Base-by-base conservation (phyloP, 2,113 vertebrate genomes). In the Stigmatopora argus region DNA sequence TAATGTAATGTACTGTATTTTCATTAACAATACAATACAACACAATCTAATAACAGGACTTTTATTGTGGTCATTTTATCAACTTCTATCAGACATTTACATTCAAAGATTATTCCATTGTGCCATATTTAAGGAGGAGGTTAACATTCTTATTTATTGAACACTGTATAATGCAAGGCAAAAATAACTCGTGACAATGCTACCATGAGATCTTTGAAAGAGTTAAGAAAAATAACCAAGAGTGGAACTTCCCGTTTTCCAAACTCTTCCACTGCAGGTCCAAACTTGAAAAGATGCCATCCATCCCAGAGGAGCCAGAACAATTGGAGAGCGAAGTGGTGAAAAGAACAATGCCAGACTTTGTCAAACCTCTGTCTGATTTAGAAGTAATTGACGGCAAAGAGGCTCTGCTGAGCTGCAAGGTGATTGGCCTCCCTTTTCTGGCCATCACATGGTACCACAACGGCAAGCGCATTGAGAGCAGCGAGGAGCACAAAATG, bases 261-360 rank as follows among this genome's bases (percentile, higher is more conserved):
- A 14, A 21, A 23, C 45, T 7, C 7, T 71, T 15, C 41, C 45
- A 21, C 44, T 6, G 79, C 59, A 98, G 96, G 84, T 90, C 94
- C 0, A 98, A 95, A 83, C 78, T 98, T 78, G 96, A 98, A 82
- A 98, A 97, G 90, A 98, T 98, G 96, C 96, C 96, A 0, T 98
- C 96, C 38, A 98, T 98, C 70, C 94, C 96, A 0, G 96, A 98
- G 83, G 96, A 98, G 71, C 95, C 96, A 0, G 96, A 98, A 64
- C 86, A 93, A 18, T 86, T 84, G 0, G 96, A 98, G 67, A 86
- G 81, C 0, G 94, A 96, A 72, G 51, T 92, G 48, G 95, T 98
- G 71, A 90, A 87, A 55, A 90, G 94, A 84, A 94, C 92, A 70
- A 97, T 98, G 90, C 96, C 96, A 0, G 96, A 98, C 83, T 98